These are phyloP conservation scores for Pelobates cultripes DNA, from an alignment of 2,797 vertebrate genomes.

Conservation along the genomic window DNA sequence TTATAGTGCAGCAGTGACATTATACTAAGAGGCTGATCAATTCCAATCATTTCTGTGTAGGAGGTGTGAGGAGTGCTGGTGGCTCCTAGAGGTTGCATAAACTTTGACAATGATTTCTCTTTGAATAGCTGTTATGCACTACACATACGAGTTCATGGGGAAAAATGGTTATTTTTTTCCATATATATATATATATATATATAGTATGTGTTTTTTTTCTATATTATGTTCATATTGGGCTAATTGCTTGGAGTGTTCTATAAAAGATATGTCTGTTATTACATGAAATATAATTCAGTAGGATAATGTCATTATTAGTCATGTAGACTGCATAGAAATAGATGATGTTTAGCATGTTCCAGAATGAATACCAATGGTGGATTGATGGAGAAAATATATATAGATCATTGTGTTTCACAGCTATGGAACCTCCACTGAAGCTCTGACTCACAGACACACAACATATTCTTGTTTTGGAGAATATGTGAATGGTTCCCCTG, in stretches of 20 bases:
- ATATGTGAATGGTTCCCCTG: constrained; percentile 43
- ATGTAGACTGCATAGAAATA: not conserved
- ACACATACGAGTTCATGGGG: not conserved
- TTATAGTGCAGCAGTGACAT: constrained; percentile 51
- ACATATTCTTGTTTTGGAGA: constrained; percentile 12
- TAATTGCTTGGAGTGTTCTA: not conserved
- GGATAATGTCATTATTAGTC: not conserved
- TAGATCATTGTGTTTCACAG: constrained; percentile 17
- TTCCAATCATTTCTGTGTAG: constrained; percentile 54
- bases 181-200: not conserved
- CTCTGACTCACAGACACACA: constrained; percentile 11
- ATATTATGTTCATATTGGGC: constrained; percentile 1
- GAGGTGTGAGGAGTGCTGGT: constrained; percentile 16
- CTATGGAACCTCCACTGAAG: not conserved
- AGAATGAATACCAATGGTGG: constrained; percentile 2
- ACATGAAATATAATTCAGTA: not conserved
- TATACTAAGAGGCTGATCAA: constrained; percentile 56
- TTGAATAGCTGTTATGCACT: constrained; percentile 3
- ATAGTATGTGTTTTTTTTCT: not conserved
- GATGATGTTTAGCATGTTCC: not conserved
- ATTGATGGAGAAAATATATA: constrained; percentile 2
- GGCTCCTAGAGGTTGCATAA: constrained; percentile 40
- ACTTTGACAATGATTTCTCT: constrained; percentile 44
- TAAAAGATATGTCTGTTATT: not conserved
- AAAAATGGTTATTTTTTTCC: no score